These are phyloP conservation scores for Fratercula arctica DNA, from an alignment of 2,797 vertebrate genomes.

Conservation along the genomic window DNA sequence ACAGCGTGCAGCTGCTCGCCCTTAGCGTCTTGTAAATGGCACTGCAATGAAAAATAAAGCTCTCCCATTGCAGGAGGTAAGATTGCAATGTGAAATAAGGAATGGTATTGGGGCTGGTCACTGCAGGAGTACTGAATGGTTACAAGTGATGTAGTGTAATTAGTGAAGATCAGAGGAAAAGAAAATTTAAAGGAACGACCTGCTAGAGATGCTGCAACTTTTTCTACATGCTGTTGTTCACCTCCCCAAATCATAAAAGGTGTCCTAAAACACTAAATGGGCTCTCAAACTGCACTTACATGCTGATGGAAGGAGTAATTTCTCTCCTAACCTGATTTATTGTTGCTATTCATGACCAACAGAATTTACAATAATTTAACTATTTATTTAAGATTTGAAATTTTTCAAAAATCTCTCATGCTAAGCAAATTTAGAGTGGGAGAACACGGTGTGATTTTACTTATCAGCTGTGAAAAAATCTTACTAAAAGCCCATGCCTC, in stretches of 20 bases:
- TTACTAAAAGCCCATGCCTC: neutral
- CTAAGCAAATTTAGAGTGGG: neutral
- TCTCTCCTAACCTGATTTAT: neutral
- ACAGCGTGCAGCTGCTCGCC: constrained; percentile 20
- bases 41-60: neutral
- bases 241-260: neutral
- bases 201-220: neutral
- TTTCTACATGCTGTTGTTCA: neutral
- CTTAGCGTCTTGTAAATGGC: constrained; percentile 32
- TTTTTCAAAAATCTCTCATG: neutral
- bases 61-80: neutral
- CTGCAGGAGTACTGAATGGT: neutral
- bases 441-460: neutral
- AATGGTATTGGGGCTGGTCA: neutral
- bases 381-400: neutral
- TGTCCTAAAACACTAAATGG: neutral
- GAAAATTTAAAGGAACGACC: neutral
- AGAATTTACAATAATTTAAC: neutral
- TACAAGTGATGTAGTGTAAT: neutral
- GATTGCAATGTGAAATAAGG: constrained; percentile 4
- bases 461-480: neutral
- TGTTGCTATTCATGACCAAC: neutral
- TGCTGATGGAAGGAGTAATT: neutral
- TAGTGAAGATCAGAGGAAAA: constrained; percentile 20
- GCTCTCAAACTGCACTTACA: neutral